Evolutionary conservation across 2,113 vertebrate genomes (phyloP), one percentile per base, ranked within the genome.

Genomic region (Thalassoma bifasciatum): DNA sequence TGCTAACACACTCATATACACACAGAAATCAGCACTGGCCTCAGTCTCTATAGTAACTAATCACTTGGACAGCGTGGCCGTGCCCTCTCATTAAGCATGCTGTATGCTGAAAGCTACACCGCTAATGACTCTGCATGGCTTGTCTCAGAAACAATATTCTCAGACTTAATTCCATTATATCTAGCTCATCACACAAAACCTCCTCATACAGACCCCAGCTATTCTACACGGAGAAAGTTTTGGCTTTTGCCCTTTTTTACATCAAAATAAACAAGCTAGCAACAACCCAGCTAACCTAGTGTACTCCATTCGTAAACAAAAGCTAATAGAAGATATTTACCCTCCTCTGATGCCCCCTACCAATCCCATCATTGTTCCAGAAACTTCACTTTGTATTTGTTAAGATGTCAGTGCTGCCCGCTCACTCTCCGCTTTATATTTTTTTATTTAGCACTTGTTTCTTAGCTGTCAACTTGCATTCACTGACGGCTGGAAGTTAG

Each of bases 371-470:
- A 7, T 63, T 84, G 91, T 68, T 88, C 85, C 77, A 87, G 72
- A 88, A 86, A 86, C 79, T 71, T 92, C 88, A 83, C 79, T 72
- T 87, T 84, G 40, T 65, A 79, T 92, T 87, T 81, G 62, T 34
- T 59, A 36, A 51, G 58, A 80, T 57, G 81, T 56, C n/a, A 16
- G 22, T 0, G n/a, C 40, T 62, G 37, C 64, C 0, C 62, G 38
- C 54, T 79, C n/a, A 14, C 68, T 12, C n/a, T 4, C 10, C 71
- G 81, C 58, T 5, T 46, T 46, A 30, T 46, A 17, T 44, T 16
- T 16, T 42, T 16, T 47, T 40, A 76, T 79, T 71, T 57, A 60
- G 56, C 77, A 51, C 72, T 80, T 72, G 21, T n/a, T 61, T 60
- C 47, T 49, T 34, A 47, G 16, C 84, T 76, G 84, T 88, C 80